phyloP scores from a whole-genome alignment of 2,113 vertebrate genomes.

The Brevimyrus niger region DNA sequence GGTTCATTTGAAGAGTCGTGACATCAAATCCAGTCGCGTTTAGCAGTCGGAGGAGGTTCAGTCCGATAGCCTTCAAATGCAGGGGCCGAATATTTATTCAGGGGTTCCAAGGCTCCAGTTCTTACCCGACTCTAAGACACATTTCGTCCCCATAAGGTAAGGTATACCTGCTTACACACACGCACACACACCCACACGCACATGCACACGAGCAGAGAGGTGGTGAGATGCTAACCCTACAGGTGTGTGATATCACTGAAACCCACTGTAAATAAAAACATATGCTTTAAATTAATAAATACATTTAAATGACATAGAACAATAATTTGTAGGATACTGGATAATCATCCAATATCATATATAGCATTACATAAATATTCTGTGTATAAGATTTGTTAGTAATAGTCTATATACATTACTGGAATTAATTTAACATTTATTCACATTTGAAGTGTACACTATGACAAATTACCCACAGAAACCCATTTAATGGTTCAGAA shows the following conservation, averaged over 20 bases:
- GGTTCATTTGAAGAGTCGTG: background rate
- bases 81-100: background rate
- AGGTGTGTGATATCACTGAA: background rate
- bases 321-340: background rate
- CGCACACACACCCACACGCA: background rate
- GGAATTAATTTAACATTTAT: background rate
- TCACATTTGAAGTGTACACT: background rate
- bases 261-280: background rate
- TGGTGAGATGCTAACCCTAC: background rate
- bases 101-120: background rate
- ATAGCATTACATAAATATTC: background rate
- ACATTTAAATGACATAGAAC: background rate
- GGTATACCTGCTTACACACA: too few relatives aligned
- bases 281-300: background rate
- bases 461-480: background rate
- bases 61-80: background rate
- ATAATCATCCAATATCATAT: background rate
- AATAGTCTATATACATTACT: background rate
- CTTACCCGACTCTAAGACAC: background rate
- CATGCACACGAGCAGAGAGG: background rate
- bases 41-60: background rate
- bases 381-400: background rate
- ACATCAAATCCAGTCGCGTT: background rate
- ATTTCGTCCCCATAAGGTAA: too few relatives aligned
- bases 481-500: slow-evolving; percentile 8